Evolutionary conservation across 2,888 invertebrate genomes (phyloP).

Genomic region (Campaea margaritaria): DNA sequence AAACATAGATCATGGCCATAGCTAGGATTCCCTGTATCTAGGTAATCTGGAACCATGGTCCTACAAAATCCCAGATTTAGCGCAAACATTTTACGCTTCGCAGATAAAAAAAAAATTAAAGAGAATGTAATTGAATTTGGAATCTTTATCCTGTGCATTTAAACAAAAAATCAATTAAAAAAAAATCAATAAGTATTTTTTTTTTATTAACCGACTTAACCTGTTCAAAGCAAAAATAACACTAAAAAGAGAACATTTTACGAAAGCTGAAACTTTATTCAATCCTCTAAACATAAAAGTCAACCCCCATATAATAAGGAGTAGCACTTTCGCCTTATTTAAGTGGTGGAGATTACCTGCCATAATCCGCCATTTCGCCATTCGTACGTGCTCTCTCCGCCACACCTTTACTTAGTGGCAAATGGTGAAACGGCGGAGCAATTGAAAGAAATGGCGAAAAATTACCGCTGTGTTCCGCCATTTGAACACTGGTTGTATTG

Average conservation of each 20-base stretch:
- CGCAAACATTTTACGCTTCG: too few relatives aligned
- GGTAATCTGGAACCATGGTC: too few relatives aligned
- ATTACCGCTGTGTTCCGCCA: conserved; percentile 34
- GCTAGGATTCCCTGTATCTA: too few relatives aligned
- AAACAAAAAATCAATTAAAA: too few relatives aligned
- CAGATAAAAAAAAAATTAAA: too few relatives aligned
- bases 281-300: conserved; percentile 9
- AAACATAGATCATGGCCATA: too few relatives aligned
- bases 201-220: background rate
- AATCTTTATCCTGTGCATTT: too few relatives aligned
- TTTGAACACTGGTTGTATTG: conserved; percentile 31
- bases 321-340: conserved; percentile 26
- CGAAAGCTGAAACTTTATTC: background rate
- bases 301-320: conserved; percentile 13
- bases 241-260: background rate
- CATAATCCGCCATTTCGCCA: conserved; percentile 42
- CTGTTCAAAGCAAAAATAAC: too few relatives aligned
- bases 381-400: conserved; percentile 42
- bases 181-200: too few relatives aligned
- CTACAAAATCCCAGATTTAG: too few relatives aligned
- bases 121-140: too few relatives aligned
- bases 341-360: conserved; percentile 47
- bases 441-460: conserved; percentile 43
- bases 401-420: conserved; percentile 50
- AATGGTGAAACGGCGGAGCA: conserved; percentile 40